Percentiles rank a stretch among this genome's conserved stretches.
These are phyloP conservation scores for Bovichtus variegatus DNA, from an alignment of 2,797 vertebrate genomes.

Conservation along the genomic window DNA sequence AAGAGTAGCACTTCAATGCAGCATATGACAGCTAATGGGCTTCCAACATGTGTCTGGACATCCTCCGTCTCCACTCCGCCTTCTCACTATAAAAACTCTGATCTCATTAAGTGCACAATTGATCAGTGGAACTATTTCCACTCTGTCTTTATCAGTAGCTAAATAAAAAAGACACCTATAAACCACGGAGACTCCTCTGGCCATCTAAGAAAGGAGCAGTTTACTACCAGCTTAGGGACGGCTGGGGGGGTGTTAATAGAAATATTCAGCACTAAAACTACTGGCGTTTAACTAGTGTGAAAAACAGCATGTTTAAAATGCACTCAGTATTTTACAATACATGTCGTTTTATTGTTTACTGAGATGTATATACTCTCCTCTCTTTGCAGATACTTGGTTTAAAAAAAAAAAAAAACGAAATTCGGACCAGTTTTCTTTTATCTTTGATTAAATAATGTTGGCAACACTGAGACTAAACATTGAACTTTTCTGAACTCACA, in stretches of 20 bases:
- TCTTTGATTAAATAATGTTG: background rate
- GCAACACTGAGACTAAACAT: background rate
- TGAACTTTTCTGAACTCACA: conserved; percentile 12
- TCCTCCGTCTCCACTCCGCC: conserved; percentile 3
- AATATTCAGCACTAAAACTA: background rate
- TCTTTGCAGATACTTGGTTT: background rate
- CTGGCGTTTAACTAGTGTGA: background rate
- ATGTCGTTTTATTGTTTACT: background rate
- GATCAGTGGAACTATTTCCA: conserved; percentile 67
- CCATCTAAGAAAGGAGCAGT: conserved; percentile 7
- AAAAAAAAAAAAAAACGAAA: background rate
- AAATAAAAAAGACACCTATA: conserved; percentile 76
- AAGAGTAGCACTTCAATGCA: conserved; percentile 22
- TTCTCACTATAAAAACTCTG: conserved; percentile 45
- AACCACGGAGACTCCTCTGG: conserved; percentile 36
- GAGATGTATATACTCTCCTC: background rate
- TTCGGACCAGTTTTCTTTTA: background rate
- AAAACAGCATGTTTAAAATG: background rate
- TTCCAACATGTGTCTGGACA: conserved; percentile 12
- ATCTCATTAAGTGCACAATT: conserved; percentile 76
- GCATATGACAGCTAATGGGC: background rate
- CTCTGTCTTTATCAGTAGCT: conserved; percentile 71
- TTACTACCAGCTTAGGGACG: background rate
- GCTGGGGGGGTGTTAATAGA: background rate
- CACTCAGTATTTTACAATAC: background rate